Conservation (phyloP, 2,797 vertebrate species). For the Xiphophorus birchmanni region DNA sequence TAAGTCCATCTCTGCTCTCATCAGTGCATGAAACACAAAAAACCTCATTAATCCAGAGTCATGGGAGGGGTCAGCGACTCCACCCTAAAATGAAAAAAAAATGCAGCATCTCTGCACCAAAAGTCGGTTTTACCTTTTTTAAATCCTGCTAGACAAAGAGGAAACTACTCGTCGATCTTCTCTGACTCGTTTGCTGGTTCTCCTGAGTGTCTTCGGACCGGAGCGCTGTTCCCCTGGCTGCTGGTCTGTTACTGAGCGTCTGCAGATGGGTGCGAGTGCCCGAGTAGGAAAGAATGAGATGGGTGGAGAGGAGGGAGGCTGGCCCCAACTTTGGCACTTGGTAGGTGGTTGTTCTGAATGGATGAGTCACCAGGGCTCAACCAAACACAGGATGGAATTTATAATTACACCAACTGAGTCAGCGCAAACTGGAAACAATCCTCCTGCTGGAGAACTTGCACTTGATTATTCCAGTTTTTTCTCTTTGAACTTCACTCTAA, state of each 20-base stretch:
- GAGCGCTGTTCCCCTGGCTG: not conserved
- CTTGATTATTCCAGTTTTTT: not conserved
- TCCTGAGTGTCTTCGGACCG: not conserved
- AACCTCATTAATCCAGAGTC: conserved; percentile 21
- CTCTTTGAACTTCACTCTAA: not conserved
- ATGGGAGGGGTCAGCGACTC: conserved; percentile 54
- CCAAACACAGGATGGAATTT: conserved; percentile 22
- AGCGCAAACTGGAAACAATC: not conserved
- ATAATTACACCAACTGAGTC: conserved; percentile 3
- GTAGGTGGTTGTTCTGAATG: conserved; percentile 50
- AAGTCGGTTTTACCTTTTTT: conserved; percentile 48
- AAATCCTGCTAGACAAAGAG: conserved; percentile 9
- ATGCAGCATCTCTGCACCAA: not conserved
- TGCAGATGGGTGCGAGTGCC: conserved; percentile 56
- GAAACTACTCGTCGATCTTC: conserved; percentile 9
- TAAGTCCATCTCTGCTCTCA: not conserved
- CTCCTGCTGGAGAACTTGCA: not conserved
- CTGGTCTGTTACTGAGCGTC: conserved; percentile 43
- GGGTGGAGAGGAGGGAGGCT: conserved; percentile 67
- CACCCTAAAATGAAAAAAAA: conserved; percentile 45
- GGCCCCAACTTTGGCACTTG: conserved; percentile 67
- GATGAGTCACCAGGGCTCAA: conserved; percentile 62
- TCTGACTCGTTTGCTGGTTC: not conserved
- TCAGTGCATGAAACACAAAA: not conserved
- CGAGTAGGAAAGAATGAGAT: conserved; percentile 77